Base-by-base conservation (phyloP, 2,888 invertebrate genomes). In the Stenchaetothrips biformis region DNA sequence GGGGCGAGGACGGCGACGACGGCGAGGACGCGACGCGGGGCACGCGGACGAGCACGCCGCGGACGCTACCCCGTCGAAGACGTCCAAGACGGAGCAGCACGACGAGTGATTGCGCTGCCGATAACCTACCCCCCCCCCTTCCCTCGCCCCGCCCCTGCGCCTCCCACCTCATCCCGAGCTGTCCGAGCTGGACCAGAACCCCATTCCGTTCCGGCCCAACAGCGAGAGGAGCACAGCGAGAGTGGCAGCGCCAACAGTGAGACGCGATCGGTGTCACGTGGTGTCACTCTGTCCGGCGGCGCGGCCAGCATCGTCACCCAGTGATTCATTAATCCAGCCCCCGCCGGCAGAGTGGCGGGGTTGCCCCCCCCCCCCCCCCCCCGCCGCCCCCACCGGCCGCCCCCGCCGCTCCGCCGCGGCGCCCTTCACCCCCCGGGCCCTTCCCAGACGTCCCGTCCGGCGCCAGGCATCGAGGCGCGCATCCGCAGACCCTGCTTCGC, bases 261-360 rank as follows among this genome's bases (percentile, higher is more conserved):
- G n/a, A 18, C 21, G 67, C 62, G 2, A 37, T 37, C 37, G 37
- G 37, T 37, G 37, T 37, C 37, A 37, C 37, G 37, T 37, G 37
- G 37, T 37, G 37, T 37, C 37, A 37, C 37, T 37, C 37, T 37
- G 37, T 37, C 37, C 37, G 37, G 37, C 37, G 37, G 37, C 37
- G 37, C 67, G n/a, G n/a, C 25, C 67, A 25, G 67, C 67, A 21
- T 74, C 67, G 67, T 74, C 67, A 74, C 67, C 25, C 67, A 25
- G 25, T 74, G 67, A 25, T 74, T 74, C 67, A 74, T 74, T 25
- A 74, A 74, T 74, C 67, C 13, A 59, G 13, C 59, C 59, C 25
- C 37, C 13, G 6, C 53, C 13, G 59, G 59, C 59, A 59, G 59
- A 59, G 59, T 13, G 59, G 16, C 6, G 59, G 59, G 53, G 53